Conservation (phyloP, 2,888 invertebrate species). For the Leptinotarsa rubiginosa region DNA sequence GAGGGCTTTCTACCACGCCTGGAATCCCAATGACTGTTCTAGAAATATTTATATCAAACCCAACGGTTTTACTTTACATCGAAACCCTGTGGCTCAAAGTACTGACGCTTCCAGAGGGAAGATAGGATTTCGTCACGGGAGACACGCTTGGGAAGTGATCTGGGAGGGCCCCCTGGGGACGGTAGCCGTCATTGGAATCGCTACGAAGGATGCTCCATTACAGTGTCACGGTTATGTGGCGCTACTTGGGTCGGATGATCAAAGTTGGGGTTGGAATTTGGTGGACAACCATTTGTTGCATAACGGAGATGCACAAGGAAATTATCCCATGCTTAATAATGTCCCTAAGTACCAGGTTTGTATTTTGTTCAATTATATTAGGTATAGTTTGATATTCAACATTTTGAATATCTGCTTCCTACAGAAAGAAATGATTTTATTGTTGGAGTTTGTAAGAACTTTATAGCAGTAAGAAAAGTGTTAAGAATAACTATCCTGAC, state of each 20-base stretch:
- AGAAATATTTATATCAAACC: constrained; percentile 96
- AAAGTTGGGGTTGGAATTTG: constrained; percentile 99
- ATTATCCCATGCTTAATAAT: constrained; percentile 93
- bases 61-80: constrained; percentile 96
- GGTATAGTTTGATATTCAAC: no score
- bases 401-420: no score
- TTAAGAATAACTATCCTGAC: no score
- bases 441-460: no score
- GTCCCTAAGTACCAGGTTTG: constrained; percentile 95
- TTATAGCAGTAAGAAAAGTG: no score
- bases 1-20: constrained; percentile 92
- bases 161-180: constrained; percentile 99
- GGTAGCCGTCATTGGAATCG: constrained; percentile 96
- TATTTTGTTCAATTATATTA: constrained; percentile 1
- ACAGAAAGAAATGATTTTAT: no score
- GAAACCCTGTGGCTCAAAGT: constrained; percentile 98
- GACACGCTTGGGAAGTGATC: constrained; percentile 98
- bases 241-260: constrained; percentile 92
- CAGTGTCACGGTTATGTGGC: constrained; percentile 97
- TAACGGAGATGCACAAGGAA: constrained; percentile 94
- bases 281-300: constrained; percentile 97
- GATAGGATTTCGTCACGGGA: constrained; percentile 79
- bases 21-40: constrained; percentile 98
- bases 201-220: constrained; percentile 92
- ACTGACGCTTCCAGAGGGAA: constrained; percentile 93